phyloP scores from a whole-genome alignment of 2,888 invertebrate species.

The Habroteleia sp. region DNA sequence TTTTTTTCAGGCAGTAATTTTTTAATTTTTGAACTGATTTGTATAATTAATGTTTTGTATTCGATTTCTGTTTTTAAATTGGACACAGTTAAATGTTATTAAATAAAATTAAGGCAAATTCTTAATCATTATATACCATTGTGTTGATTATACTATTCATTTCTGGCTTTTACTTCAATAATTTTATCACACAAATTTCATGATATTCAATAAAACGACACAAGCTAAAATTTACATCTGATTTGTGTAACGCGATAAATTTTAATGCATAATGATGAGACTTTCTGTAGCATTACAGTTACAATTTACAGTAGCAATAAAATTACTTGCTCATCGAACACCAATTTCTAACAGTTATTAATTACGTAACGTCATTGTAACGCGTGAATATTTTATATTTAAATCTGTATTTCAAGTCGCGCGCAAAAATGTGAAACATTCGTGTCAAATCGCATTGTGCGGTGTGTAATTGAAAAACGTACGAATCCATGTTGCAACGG shows the following conservation, averaged over 20 bases:
- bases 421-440: constrained; percentile 50
- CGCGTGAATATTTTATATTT: constrained; percentile 13
- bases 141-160: no score
- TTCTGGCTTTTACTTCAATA: no score
- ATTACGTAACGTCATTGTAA: constrained; percentile 22
- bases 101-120: no score
- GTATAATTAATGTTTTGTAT: no score
- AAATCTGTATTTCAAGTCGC: constrained; percentile 10
- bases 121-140: no score
- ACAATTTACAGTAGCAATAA: constrained; percentile 46
- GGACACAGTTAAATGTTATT: no score
- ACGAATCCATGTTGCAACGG: constrained; percentile 52
- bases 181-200: no score
- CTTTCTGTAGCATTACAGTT: constrained; percentile 25
- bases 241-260: constrained; percentile 16
- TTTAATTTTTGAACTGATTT: no score
- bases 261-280: constrained; percentile 20
- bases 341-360: constrained; percentile 41
- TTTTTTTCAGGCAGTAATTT: no score
- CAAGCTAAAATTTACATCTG: not conserved
- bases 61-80: no score
- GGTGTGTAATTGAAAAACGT: constrained; percentile 54
- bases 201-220: no score
- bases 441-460: constrained; percentile 34
- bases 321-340: constrained; percentile 25